These are phyloP conservation scores for Novumbra hubbsi DNA, from an alignment of 2,797 vertebrate species.

Conservation along the genomic window DNA sequence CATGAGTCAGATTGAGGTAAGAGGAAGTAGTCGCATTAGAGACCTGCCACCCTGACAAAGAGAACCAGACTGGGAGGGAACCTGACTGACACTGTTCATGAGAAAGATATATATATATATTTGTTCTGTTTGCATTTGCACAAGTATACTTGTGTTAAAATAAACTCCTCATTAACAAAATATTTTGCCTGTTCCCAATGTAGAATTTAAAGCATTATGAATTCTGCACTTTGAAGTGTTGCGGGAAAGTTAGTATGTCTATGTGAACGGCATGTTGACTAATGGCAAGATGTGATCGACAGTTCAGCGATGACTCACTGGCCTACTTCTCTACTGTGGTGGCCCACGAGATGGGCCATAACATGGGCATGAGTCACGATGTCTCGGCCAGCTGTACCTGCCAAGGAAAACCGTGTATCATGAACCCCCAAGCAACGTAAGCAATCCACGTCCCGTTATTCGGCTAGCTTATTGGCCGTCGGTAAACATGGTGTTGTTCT, in stretches of 20 bases:
- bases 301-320: constrained; percentile 55
- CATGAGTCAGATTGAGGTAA: constrained; percentile 18
- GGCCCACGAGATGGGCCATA: constrained; percentile 89
- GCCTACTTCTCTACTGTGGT: constrained; percentile 71
- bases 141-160: background rate
- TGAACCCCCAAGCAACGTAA: constrained; percentile 74
- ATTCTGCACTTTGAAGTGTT: background rate
- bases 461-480: background rate
- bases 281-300: constrained; percentile 25
- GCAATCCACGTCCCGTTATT: constrained; percentile 10
- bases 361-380: constrained; percentile 86
- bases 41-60: background rate
- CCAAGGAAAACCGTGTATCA: constrained; percentile 67
- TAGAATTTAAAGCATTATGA: background rate
- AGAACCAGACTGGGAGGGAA: too few species aligned
- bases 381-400: constrained; percentile 46
- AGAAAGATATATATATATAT: too few species aligned
- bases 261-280: background rate
- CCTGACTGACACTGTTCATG: too few species aligned
- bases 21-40: constrained; percentile 13
- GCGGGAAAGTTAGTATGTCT: background rate
- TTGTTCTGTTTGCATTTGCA: background rate
- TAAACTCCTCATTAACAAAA: background rate
- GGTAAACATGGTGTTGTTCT: background rate
- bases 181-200: background rate